A percentile compares a stretch with the other conserved stretches of the same genome.
phyloP scores from a whole-genome alignment of 2,797 vertebrate species.

The Sebastes hubbsi region DNA sequence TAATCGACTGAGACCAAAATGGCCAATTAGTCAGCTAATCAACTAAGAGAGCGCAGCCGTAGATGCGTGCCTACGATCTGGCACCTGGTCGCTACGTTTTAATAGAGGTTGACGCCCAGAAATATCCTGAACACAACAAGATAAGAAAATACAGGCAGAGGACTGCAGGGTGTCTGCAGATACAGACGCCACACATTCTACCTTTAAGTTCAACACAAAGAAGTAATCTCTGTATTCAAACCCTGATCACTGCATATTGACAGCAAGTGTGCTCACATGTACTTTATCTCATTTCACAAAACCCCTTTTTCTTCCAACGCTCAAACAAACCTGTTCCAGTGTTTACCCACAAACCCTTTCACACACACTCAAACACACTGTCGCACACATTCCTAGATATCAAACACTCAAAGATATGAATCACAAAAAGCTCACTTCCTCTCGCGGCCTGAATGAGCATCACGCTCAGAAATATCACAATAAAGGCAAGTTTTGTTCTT shows the following conservation, averaged over 20 bases:
- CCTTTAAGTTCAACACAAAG: neutral
- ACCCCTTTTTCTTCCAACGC: neutral
- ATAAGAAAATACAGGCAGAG: too few relatives aligned
- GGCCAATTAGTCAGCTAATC: too few relatives aligned
- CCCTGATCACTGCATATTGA: neutral
- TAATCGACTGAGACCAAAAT: neutral
- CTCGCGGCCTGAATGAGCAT: constrained; percentile 18
- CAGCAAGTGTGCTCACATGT: neutral
- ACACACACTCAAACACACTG: neutral
- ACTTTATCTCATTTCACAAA: constrained; percentile 20
- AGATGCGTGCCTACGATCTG: too few relatives aligned
- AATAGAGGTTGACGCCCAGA: too few relatives aligned
- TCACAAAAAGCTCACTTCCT: constrained; percentile 29
- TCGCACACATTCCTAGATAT: constrained; percentile 17
- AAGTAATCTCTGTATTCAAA: neutral
- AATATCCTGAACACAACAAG: too few relatives aligned
- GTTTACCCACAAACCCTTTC: neutral
- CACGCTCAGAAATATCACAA: constrained; percentile 22
- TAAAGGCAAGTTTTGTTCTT: constrained; percentile 18
- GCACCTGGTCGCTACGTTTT: too few relatives aligned
- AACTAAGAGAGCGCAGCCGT: too few relatives aligned
- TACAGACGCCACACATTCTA: too few relatives aligned
- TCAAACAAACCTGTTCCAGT: constrained; percentile 16
- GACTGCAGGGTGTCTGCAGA: too few relatives aligned
- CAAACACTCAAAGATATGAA: constrained; percentile 36